Evolutionary conservation across 2,888 invertebrate species (phyloP).

Genomic region (Iphiclides podalirius): DNA sequence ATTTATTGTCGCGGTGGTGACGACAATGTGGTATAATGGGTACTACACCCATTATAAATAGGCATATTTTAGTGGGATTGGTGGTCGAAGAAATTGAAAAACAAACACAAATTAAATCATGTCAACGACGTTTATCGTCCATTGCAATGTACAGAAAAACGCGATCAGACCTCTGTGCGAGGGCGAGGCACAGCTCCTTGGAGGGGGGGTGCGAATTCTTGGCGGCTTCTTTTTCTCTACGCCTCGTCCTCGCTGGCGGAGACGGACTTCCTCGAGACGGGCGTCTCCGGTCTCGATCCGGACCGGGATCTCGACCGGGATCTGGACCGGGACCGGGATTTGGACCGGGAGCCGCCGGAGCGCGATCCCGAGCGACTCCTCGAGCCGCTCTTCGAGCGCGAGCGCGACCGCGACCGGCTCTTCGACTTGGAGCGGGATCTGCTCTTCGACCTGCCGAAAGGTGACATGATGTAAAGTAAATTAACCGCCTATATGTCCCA

Average conservation of each 20-base stretch:
- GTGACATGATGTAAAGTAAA: constrained; percentile 17
- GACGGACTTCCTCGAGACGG: constrained; percentile 80
- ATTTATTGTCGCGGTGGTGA: too few species aligned
- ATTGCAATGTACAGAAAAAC: constrained; percentile 15
- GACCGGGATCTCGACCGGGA: constrained; percentile 62
- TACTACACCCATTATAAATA: too few species aligned
- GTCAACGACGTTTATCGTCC: constrained; percentile 13
- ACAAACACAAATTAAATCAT: neutral
- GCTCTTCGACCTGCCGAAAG: constrained; percentile 56
- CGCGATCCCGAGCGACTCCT: constrained; percentile 30
- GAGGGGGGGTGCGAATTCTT: too few species aligned
- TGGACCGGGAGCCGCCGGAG: too few species aligned
- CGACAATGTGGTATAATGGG: too few species aligned
- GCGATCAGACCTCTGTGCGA: too few species aligned
- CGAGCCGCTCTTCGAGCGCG: constrained; percentile 50
- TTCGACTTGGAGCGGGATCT: constrained; percentile 53
- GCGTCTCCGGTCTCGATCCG: constrained; percentile 70
- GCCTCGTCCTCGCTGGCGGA: constrained; percentile 80
- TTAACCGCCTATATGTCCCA: too few species aligned
- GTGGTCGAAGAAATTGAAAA: too few species aligned
- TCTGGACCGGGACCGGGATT: too few species aligned
- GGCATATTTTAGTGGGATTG: too few species aligned
- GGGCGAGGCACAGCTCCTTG: too few species aligned
- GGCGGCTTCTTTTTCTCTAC: too few species aligned
- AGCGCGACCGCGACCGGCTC: constrained; percentile 47